Evolutionary conservation across 92 coral and sea anemone genomes (phyloP), one percentile per base, ranked within the genome.

Genomic region (Montipora capitata): DNA sequence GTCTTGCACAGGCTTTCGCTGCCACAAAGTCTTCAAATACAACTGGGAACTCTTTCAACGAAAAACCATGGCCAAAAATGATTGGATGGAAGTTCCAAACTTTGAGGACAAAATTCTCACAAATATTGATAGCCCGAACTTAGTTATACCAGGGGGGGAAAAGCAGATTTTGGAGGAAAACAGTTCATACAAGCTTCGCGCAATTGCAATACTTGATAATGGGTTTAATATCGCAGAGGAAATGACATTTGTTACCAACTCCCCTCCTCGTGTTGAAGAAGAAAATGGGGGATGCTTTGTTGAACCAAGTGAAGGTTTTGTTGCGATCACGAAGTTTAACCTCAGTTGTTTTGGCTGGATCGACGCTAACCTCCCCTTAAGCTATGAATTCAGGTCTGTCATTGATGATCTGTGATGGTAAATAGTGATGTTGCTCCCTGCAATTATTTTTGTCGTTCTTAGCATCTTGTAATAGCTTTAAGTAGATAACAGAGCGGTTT

Each of bases 291-390:
- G 65, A 3, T 94, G 96, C 48, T 79, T 56, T 45, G 86, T 88
- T 8, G 41, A 43, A 3, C 94, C 96, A 56, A 74, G 3, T n/a
- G 67, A 70, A 14, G 99, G 99, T 1, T 80, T 78, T 57, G 96
- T 91, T 4, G 59, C 92, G 11, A 82, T 68, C 40, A 90, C 95
- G 39, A 59, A 66, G n/a, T 96, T 96, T 44, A 68, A 27, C 8
- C 71, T 94, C 64, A 82, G 77, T 11, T 96, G 99, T 77, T 76
- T 64, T 1, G 99, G 95, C 6, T 96, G 99, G 99, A 68, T 15
- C 0, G 99, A 96, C 42, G 52, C 52, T 6, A 96, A 96, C 5
- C n/a, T 70, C 40, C 97, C 97, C 9, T 74, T 96, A 56, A 80
- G 43, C 14, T 94, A 94, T 58, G 82, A 91, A 40, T 95, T 95